Evolutionary conservation across 2,888 invertebrate genomes (phyloP).

Genomic region (Polymixis flavicincta): DNA sequence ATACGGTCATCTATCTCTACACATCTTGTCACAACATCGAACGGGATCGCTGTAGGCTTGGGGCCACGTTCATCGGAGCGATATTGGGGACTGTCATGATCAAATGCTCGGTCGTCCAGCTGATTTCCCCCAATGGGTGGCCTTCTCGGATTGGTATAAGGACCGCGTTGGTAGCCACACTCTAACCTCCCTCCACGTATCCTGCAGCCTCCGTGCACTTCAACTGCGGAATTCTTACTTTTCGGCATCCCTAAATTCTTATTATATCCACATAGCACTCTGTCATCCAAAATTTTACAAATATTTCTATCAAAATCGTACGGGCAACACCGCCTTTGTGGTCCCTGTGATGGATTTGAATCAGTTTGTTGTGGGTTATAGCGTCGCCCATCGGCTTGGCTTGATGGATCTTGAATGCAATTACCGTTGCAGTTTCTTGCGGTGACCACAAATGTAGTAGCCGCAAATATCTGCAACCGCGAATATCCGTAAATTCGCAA

Average conservation of each 20-base stretch:
- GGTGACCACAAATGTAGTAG: constrained; percentile 52
- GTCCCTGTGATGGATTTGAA: background rate
- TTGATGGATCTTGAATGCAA: constrained; percentile 30
- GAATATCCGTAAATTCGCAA: constrained; percentile 43
- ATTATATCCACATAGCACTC: constrained; percentile 82
- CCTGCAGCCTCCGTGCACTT: constrained; percentile 76
- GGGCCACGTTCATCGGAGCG: background rate
- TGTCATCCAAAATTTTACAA: constrained; percentile 78
- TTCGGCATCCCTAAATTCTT: constrained; percentile 76
- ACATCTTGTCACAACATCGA: constrained; percentile 35
- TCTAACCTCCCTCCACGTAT: constrained; percentile 80
- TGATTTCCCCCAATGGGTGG: constrained; percentile 57
- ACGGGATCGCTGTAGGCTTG: constrained; percentile 18
- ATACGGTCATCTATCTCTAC: constrained; percentile 47
- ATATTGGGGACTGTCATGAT: background rate
- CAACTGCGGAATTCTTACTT: constrained; percentile 56
- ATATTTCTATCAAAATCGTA: constrained; percentile 77
- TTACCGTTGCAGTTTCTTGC: constrained; percentile 51
- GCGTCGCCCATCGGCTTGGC: constrained; percentile 13
- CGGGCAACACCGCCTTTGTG: constrained; percentile 12
- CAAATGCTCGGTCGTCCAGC: background rate
- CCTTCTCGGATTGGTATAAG: constrained; percentile 70
- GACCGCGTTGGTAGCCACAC: constrained; percentile 80
- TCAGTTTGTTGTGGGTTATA: constrained; percentile 1
- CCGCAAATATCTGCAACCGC: constrained; percentile 68